Evolutionary conservation across 2,797 vertebrate genomes (phyloP), one percentile per base, ranked within the genome.

Genomic region (Holocentrus rufus): DNA sequence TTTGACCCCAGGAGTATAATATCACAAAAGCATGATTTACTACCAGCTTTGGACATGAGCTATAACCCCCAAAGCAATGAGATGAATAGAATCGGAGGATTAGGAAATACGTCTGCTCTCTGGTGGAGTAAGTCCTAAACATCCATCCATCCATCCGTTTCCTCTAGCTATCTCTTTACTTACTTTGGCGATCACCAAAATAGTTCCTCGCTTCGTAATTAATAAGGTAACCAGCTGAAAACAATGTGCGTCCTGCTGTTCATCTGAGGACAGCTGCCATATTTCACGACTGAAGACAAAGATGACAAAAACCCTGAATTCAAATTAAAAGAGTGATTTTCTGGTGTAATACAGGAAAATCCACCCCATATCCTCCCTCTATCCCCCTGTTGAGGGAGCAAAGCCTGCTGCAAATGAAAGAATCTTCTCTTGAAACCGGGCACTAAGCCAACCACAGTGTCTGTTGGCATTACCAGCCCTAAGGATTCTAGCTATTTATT

Each of bases 401-500:
- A 83, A 88, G 67, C 81, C 83, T 72, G 67, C 77, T 76, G 81
- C 65, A 81, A 88, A 82, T 81, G 47, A 83, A 88, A 87, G 69
- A 81, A 80, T 83, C 69, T 75, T 80, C 82, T 85, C 61, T 64
- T 82, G 68, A 85, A 89, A 83, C 76, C 77, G 81, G 88, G 89
- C 87, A 77, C 57, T 0, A 31, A 76, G 84, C 92, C 90, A 91
- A 85, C 57, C 68, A 83, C 77, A 81, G 58, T 81, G 78, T 88
- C 76, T 89, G 83, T 52, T 86, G 82, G 85, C 85, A 71, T 69
- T 65, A 55, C 64, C 78, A 81, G 80, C 81, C 80, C 83, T 46
- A 61, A 87, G 83, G 87, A 91, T 87, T 87, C 75, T 23, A 81
- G 71, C 69, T 87, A 69, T 88, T 85, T 85, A 72, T 88, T 90